phyloP scores from a whole-genome alignment of 2,797 vertebrate species.

The Microhierax caerulescens region DNA sequence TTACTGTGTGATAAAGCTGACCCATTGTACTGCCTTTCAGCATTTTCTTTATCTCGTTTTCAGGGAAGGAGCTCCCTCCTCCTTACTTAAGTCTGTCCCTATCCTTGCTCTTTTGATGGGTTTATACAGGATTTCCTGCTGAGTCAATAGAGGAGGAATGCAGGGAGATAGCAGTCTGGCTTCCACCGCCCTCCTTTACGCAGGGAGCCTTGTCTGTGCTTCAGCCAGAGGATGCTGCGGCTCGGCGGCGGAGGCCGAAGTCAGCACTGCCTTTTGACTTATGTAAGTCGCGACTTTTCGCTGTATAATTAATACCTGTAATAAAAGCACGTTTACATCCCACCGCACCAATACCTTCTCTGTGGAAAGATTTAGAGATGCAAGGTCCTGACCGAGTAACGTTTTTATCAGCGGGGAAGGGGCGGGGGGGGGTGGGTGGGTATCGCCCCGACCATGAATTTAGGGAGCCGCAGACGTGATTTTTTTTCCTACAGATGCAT shows the following conservation, averaged over 20 bases:
- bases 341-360: background rate
- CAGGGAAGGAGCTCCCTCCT: constrained; percentile 1
- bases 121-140: constrained; percentile 14
- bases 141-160: background rate
- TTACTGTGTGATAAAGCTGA: background rate
- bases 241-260: background rate
- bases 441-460: background rate
- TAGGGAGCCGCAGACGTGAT: background rate
- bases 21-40: background rate
- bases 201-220: background rate
- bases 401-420: background rate
- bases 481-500: background rate
- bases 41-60: background rate
- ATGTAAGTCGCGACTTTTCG: background rate
- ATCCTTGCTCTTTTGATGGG: background rate
- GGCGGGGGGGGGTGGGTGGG: background rate
- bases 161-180: background rate
- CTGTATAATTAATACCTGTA: background rate
- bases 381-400: background rate
- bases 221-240: background rate
- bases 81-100: background rate
- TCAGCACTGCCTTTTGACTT: background rate
- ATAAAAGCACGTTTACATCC: constrained; percentile 1
- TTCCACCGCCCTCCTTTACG: rapidly evolving
- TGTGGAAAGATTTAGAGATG: background rate